Conservation (phyloP, 2,888 invertebrate species). For the Catocala sponsa region DNA sequence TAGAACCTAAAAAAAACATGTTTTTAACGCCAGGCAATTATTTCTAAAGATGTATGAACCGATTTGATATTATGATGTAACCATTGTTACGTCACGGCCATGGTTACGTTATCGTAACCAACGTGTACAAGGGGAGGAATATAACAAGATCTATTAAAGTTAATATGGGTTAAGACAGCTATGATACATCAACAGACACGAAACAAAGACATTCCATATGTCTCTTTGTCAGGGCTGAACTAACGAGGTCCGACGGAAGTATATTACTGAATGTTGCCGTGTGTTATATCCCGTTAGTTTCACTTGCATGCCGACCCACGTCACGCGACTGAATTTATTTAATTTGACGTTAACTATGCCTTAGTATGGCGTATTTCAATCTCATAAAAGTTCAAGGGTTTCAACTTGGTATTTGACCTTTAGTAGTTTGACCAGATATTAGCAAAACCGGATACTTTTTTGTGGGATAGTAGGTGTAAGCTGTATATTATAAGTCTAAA, state of each 20-base stretch:
- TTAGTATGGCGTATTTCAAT: background rate
- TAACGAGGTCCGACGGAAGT: conserved; percentile 11
- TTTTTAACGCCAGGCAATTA: background rate
- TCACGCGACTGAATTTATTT: conserved; percentile 42
- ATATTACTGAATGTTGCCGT: conserved; percentile 5
- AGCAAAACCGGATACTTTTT: too few species aligned
- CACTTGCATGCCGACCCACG: conserved; percentile 35
- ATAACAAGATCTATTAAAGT: conserved; percentile 1
- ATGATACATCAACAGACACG: conserved; percentile 4
- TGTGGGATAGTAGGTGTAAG: background rate
- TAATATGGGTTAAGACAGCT: conserved; percentile 1
- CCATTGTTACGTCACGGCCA: too few species aligned
- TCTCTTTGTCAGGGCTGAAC: conserved; percentile 20
- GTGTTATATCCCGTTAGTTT: conserved; percentile 15
- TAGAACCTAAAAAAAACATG: too few species aligned
- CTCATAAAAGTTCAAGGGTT: conserved; percentile 1
- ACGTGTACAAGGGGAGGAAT: background rate
- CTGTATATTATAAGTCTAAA: background rate
- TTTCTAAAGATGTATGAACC: background rate
- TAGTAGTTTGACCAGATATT: too few species aligned
- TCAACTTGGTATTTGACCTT: background rate
- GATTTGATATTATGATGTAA: background rate
- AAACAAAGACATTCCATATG: conserved; percentile 16
- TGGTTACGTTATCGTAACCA: too few species aligned
- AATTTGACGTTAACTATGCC: conserved; percentile 26